These are phyloP conservation scores for Drosophila acutilabella DNA, from an alignment of 2,888 invertebrate species.

Conservation along the genomic window DNA sequence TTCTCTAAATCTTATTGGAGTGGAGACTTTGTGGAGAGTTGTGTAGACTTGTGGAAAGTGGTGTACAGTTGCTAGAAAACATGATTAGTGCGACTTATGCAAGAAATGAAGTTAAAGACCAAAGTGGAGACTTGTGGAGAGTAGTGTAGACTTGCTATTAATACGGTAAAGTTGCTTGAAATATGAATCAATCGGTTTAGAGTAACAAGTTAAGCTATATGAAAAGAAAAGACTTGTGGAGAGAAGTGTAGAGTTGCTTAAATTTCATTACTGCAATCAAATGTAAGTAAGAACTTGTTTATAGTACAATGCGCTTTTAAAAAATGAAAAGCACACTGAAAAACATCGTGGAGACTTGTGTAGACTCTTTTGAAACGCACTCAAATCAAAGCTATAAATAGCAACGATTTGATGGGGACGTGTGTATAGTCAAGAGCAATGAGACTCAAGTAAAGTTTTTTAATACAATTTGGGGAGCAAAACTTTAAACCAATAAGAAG, in stretches of 20 bases:
- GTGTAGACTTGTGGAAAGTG: background rate
- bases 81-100: background rate
- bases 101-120: too few species aligned
- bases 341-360: background rate
- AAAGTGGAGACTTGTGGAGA: slow-evolving; percentile 17
- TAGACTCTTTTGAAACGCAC: background rate
- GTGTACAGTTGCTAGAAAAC: background rate
- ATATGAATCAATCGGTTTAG: background rate
- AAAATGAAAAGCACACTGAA: background rate
- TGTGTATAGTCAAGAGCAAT: too few species aligned
- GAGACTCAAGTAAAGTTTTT: slow-evolving; percentile 2
- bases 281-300: background rate
- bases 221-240: background rate
- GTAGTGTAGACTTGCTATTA: slow-evolving; percentile 1
- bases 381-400: background rate
- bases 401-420: background rate
- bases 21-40: slow-evolving; percentile 19
- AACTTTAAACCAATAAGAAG: slow-evolving; percentile 65
- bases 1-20: background rate
- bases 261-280: background rate
- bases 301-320: background rate
- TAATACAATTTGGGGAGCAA: slow-evolving; percentile 23
- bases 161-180: background rate
- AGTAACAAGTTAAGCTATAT: too few species aligned
- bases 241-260: slow-evolving; percentile 7